Evolutionary conservation across 92 coral and sea anemone genomes (phyloP).

Genomic region (Ricordea florida): DNA sequence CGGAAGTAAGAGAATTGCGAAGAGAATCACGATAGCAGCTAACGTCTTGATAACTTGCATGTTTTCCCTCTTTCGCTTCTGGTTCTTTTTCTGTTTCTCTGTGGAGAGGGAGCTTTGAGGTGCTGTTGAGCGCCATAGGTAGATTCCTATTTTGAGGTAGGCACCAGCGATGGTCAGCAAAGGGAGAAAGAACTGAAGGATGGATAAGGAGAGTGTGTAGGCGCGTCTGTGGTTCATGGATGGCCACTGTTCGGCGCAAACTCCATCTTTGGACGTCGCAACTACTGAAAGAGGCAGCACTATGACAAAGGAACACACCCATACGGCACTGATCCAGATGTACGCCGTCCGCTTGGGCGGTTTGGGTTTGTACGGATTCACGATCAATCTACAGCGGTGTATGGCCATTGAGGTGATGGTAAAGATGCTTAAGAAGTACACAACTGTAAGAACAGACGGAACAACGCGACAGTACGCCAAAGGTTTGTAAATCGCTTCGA

Average conservation of each 20-base stretch:
- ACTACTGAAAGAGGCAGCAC: conserved; percentile 59
- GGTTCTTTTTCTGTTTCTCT: not conserved
- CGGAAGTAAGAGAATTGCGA: conserved; percentile 74
- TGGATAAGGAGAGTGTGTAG: conserved; percentile 64
- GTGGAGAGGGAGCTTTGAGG: conserved; percentile 42
- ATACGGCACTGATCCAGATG: conserved; percentile 36
- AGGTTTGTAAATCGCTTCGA: not conserved
- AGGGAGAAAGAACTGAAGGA: conserved; percentile 72
- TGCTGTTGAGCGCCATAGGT: conserved; percentile 27
- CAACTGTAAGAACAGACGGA: conserved; percentile 34
- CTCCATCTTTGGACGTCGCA: not conserved
- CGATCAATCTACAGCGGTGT: conserved; percentile 61
- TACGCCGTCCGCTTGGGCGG: conserved; percentile 12
- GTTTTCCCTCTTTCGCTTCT: conserved; percentile 60
- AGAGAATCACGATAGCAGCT: conserved; percentile 67
- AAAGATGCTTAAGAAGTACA: conserved; percentile 51
- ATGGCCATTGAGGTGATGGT: conserved; percentile 72
- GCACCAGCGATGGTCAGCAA: conserved; percentile 62
- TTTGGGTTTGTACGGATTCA: conserved; percentile 61
- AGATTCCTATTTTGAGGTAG: conserved; percentile 60
- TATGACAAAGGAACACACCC: conserved; percentile 43
- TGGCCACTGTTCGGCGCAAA: conserved; percentile 67
- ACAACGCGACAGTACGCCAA: conserved; percentile 49
- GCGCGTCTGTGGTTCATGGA: conserved; percentile 34
- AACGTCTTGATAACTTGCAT: conserved; percentile 72